A percentile compares a stretch with the other conserved stretches of the same genome.
phyloP scores from a whole-genome alignment of 2,113 vertebrate species.

The Anseranas semipalmata region DNA sequence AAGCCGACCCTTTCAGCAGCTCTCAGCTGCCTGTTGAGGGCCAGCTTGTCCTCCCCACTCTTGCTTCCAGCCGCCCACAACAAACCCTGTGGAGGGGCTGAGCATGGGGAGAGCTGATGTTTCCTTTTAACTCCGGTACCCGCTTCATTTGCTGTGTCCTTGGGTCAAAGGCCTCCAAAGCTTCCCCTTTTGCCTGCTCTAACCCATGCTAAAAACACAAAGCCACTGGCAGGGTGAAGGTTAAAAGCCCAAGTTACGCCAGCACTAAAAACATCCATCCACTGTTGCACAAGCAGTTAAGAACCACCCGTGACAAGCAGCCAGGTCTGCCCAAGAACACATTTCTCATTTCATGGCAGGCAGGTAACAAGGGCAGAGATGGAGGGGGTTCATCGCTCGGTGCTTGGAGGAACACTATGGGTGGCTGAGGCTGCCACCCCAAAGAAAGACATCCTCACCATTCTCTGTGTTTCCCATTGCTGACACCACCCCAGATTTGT shows the following conservation, averaged over 20 bases:
- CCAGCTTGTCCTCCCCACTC: rapidly evolving
- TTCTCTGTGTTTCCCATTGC: rapidly evolving
- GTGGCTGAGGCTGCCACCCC: neutral
- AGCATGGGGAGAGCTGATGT: neutral
- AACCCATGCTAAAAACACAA: neutral
- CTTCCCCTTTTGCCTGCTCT: neutral
- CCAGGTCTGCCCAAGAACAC: neutral
- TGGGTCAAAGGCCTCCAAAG: neutral
- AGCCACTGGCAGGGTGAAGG: neutral
- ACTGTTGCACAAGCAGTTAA: neutral
- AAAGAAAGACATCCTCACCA: neutral
- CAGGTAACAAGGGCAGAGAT: neutral
- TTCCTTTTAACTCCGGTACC: neutral
- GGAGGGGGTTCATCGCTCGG: neutral
- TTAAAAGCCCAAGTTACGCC: neutral
- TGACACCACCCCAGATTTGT: neutral
- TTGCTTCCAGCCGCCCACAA: rapidly evolving
- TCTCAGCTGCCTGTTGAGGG: rapidly evolving
- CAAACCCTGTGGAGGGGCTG: rapidly evolving
- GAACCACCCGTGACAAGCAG: rapidly evolving
- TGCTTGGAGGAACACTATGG: neutral
- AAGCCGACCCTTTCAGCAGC: neutral
- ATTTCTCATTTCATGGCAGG: neutral
- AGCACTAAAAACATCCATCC: neutral
- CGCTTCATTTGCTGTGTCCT: neutral